Base-by-base conservation (phyloP, 2,888 invertebrate species). In the Callimorpha dominula region DNA sequence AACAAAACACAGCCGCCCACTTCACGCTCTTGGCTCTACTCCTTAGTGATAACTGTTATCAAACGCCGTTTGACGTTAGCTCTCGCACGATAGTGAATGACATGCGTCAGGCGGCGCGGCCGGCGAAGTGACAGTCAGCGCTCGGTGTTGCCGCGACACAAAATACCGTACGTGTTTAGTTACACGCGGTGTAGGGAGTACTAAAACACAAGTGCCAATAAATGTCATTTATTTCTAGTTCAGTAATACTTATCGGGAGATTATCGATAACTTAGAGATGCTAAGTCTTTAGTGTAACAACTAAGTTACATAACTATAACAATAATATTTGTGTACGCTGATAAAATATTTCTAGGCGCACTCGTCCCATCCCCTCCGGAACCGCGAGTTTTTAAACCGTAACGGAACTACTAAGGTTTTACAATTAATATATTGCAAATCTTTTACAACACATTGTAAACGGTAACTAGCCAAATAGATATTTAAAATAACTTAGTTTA, bases 151-250 rank as follows among this genome's bases (percentile, higher is more conserved):
- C 46, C 68, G 43, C 60, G 57, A 40, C 15, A 70, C 14, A n/a
- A 71, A 72, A 68, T 40, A n/a, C 9, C 65, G 70, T 70, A 75
- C 65, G 17, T 14, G 67, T 70, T 70, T 65, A 40, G 12, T 14
- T 69, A 15, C 20, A n/a, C 4, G 49, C 62, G 63, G 12, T 49
- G 31, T 31, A 64, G 54, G 50, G 70, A 74, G 54, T 74, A 84
- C 83, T 82, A 81, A 87, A 87, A 89, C 73, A 43, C 70, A 60
- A 52, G n/a, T 71, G 89, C 90, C 91, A 91, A 89, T 93, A 94
- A 92, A 92, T 93, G 91, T 88, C 76, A 83, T 94, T 92, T 93
- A 93, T 92, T 93, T 88, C 90, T 92, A 92, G 86, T 88, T 85
- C 76, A 86, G 84, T 91, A 91, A 91, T 92, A 92, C 87, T 90